Conservation (phyloP, 2,113 vertebrate species). For the Periophthalmus modestus region DNA sequence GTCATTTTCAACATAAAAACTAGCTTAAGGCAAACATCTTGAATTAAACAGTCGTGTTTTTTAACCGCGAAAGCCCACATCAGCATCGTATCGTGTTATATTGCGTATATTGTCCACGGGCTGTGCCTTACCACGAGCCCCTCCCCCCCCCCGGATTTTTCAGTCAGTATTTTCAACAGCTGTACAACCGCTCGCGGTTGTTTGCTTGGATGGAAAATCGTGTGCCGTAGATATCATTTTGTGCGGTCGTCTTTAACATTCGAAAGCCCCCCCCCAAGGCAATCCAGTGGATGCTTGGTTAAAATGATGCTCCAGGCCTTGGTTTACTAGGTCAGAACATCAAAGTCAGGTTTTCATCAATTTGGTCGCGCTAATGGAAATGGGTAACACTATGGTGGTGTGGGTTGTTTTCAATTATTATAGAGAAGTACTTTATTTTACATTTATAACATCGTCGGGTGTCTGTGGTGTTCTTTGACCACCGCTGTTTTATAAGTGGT, state of each 20-base stretch:
- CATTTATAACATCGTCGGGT: constrained; percentile 8
- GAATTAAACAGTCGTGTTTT: neutral
- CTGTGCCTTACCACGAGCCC: constrained; percentile 27
- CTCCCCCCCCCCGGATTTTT: neutral
- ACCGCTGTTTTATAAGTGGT: constrained; percentile 56
- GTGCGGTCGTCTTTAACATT: constrained; percentile 32
- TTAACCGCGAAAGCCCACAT: constrained; percentile 12
- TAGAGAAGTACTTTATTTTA: constrained; percentile 3
- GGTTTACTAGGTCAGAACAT: constrained; percentile 27
- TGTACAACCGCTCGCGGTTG: constrained; percentile 28
- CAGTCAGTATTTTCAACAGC: constrained; percentile 50
- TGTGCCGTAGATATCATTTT: constrained; percentile 23
- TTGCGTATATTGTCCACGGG: constrained; percentile 23
- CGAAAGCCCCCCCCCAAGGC: constrained; percentile 24
- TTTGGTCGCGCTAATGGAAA: constrained; percentile 1
- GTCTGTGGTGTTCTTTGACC: constrained; percentile 65
- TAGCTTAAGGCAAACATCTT: too few relatives aligned
- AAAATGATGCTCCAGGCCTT: constrained; percentile 10
- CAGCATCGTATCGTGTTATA: constrained; percentile 21
- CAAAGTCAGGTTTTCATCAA: neutral
- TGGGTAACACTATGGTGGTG: constrained; percentile 23
- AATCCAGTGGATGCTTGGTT: constrained; percentile 20
- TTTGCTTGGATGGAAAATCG: constrained; percentile 17
- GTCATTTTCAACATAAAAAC: too few relatives aligned
- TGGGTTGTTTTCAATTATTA: constrained; percentile 1